These are phyloP conservation scores for Neoascia interrupta DNA, from an alignment of 2,888 invertebrate genomes.

Conservation along the genomic window DNA sequence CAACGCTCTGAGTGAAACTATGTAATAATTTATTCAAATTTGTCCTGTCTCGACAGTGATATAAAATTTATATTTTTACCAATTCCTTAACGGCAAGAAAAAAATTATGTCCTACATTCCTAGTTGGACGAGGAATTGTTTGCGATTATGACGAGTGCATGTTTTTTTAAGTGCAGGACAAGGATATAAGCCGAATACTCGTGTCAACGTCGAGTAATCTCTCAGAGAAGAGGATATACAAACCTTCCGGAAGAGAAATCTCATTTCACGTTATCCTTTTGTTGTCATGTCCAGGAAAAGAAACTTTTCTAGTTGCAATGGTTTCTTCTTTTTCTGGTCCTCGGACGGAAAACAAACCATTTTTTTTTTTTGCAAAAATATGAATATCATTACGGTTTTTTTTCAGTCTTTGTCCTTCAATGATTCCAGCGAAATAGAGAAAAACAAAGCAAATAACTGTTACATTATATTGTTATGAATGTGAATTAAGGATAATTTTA, in stretches of 20 bases:
- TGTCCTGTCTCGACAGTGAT: conserved; percentile 58
- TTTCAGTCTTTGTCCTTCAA: no score
- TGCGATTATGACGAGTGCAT: conserved; percentile 53
- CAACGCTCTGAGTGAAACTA: not conserved
- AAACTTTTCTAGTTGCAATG: conserved; percentile 27
- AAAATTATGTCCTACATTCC: conserved; percentile 44
- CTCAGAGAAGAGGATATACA: no score
- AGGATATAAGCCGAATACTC: not conserved
- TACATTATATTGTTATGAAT: conserved; percentile 37
- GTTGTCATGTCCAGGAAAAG: conserved; percentile 3
- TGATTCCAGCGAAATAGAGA: no score
- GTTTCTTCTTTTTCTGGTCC: not conserved
- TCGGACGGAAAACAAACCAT: conserved; percentile 8
- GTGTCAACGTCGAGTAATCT: conserved; percentile 14
- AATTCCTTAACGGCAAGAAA: conserved; percentile 32
- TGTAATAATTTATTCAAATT: conserved; percentile 49
- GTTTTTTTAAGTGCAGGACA: conserved; percentile 13
- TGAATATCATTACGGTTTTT: conserved; percentile 45
- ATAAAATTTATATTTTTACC: conserved; percentile 49
- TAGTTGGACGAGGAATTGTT: conserved; percentile 34
- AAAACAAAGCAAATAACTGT: conserved; percentile 20
- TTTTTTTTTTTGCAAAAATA: no score
- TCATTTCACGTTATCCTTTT: conserved; percentile 23
- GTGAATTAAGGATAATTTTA: conserved; percentile 46
- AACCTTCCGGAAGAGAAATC: conserved; percentile 10